phyloP scores from a whole-genome alignment of 2,113 vertebrate species.

The Boleophthalmus pectinirostris region DNA sequence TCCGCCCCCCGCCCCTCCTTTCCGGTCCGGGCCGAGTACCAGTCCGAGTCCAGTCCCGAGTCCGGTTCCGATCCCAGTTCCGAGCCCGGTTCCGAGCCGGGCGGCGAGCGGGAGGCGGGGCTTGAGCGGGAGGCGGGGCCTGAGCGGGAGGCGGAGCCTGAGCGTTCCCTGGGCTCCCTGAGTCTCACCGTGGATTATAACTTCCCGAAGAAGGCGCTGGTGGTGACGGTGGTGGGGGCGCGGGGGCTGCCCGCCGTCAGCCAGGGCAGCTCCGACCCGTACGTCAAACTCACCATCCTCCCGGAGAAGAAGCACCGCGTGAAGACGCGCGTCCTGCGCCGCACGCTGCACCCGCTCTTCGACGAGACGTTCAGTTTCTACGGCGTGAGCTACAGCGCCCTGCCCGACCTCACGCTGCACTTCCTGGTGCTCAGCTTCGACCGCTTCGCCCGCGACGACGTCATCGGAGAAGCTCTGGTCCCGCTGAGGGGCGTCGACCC shows the following conservation, averaged over 20 bases:
- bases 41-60: constrained; percentile 82
- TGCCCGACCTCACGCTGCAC: constrained; percentile 92
- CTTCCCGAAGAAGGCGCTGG: constrained; percentile 96
- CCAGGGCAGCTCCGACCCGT: constrained; percentile 89
- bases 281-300: constrained; percentile 97
- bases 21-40: constrained; percentile 83
- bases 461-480: constrained; percentile 94
- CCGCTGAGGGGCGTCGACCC: constrained; percentile 91
- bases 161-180: constrained; percentile 81
- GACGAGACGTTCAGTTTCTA: constrained; percentile 99
- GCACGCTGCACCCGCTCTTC: constrained; percentile 90
- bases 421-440: constrained; percentile 97
- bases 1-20: constrained; percentile 63
- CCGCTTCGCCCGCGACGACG: constrained; percentile 92
- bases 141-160: too few species aligned
- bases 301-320: constrained; percentile 95
- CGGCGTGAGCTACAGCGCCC: constrained; percentile 90
- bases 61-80: constrained; percentile 70
- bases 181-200: constrained; percentile 96
- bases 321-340: constrained; percentile 93
- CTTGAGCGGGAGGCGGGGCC: too few species aligned
- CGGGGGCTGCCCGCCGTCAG: constrained; percentile 90
- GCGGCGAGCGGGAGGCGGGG: too few species aligned
- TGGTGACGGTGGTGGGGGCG: constrained; percentile 93
- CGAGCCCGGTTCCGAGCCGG: constrained; percentile 53